Evolutionary conservation across 2,888 invertebrate genomes (phyloP).

Genomic region (Ectemnius lituratus): DNA sequence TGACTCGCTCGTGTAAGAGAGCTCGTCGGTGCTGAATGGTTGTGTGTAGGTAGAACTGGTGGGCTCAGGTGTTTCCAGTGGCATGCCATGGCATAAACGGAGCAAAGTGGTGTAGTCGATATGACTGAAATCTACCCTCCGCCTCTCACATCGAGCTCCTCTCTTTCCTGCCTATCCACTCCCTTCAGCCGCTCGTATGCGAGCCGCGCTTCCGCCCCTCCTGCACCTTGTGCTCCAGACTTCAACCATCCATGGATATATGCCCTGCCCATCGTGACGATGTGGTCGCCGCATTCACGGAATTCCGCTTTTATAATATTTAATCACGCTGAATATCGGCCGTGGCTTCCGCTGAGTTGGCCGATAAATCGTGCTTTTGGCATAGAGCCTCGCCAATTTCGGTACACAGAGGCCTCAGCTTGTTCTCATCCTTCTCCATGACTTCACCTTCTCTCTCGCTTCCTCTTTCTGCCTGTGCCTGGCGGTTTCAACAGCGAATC

Average conservation of each 20-base stretch:
- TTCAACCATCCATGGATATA: constrained; percentile 27
- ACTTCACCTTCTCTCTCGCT: too few species aligned
- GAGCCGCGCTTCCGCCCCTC: constrained; percentile 24
- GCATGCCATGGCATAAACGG: constrained; percentile 58
- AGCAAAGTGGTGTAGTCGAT: constrained; percentile 72
- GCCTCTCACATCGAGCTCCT: constrained; percentile 52
- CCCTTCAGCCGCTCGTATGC: constrained; percentile 23
- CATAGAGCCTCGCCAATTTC: neutral
- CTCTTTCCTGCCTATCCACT: constrained; percentile 45
- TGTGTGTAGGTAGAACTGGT: constrained; percentile 33
- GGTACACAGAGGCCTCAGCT: neutral
- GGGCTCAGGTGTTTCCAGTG: constrained; percentile 67
- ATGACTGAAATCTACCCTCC: constrained; percentile 64
- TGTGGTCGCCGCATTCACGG: constrained; percentile 61
- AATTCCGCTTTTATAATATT: constrained; percentile 72
- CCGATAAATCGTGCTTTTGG: neutral
- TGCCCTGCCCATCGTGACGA: constrained; percentile 36
- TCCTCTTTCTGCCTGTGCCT: neutral
- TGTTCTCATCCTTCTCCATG: too few species aligned
- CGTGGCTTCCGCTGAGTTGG: neutral
- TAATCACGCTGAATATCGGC: constrained; percentile 69
- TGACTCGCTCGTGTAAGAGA: constrained; percentile 17
- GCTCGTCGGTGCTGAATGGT: constrained; percentile 16
- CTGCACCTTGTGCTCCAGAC: constrained; percentile 21
- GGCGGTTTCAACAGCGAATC: neutral